Evolutionary conservation across 2,888 invertebrate species (phyloP), one percentile per base, ranked within the genome.

Genomic region (Thecocarcelia acutangulata): DNA sequence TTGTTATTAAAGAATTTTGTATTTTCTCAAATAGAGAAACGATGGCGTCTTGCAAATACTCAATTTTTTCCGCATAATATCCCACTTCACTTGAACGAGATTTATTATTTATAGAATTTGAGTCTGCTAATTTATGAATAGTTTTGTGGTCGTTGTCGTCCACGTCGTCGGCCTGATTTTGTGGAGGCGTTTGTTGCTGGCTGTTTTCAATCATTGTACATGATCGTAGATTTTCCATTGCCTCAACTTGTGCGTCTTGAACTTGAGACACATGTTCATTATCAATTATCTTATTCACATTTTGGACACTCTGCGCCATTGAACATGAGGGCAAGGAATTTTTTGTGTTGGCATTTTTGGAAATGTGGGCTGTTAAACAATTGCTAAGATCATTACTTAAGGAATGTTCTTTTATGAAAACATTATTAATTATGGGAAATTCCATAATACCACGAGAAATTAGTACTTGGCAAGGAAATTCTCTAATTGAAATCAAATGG

Each of bases 81-180:
- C 48, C 70, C 74, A 74, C 74, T 59, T 70, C 52, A 42, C 37
- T 69, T 40, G 58, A 44, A 40, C 42, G 74, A 48, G 44, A 17
- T 59, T 70, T 74, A 82, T 70, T 74, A 82, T 82, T 78, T 77
- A 76, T 76, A 76, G 81, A 54, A 76, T 73, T 77, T 61, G 68
- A 75, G 46, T 61, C 72, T 68, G 61, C 48, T 68, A 80, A 72
- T 63, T 61, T 61, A 48, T 61, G 42, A 54, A 56, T 33, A 9
- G 3, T 6, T 28, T 33, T 8, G 33, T 33, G 6, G 33, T 33
- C 9, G 33, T 8, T 8, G 50, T 72, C 64, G 24, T 37, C 33
- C 6, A 9, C 33, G 33, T 33, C 56, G 37, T 56, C 50, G 46
- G 56, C 42, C 48, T 48, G 8, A 28, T 24, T 52, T 73, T 37